Evolutionary conservation across 1,140 invertebrate species (phyloP).

Genomic region (Aphidius gifuensis): DNA sequence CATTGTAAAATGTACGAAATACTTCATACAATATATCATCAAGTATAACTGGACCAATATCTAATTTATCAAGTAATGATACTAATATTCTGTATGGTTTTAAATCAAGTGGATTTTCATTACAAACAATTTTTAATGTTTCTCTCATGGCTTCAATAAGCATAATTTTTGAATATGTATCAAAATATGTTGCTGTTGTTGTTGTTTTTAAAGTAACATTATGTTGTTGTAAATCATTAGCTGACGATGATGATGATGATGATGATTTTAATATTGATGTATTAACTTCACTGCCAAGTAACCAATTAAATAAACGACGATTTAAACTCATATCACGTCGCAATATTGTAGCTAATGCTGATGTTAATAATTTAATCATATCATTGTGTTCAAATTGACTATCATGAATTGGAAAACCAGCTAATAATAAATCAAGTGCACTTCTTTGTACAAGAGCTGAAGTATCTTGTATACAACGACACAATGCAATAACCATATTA

Average conservation of each 20-base stretch:
- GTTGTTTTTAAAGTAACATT: too few relatives aligned
- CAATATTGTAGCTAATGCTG: conserved; percentile 79
- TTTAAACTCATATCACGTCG: conserved; percentile 91
- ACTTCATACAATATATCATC: conserved; percentile 85
- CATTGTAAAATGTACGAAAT: conserved; percentile 64
- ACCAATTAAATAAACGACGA: conserved; percentile 79
- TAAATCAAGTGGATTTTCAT: conserved; percentile 64
- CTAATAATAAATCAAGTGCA: conserved; percentile 78
- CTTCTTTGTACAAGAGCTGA: conserved; percentile 84
- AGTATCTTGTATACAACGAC: conserved; percentile 74
- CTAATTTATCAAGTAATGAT: conserved; percentile 84
- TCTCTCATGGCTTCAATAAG: conserved; percentile 65
- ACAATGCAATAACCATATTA: conserved; percentile 75
- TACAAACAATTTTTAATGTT: conserved; percentile 60
- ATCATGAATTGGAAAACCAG: conserved; percentile 85
- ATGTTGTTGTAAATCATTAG: too few relatives aligned
- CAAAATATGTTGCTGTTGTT: conserved; percentile 65
- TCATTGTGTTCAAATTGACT: conserved; percentile 72
- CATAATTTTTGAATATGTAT: conserved; percentile 69
- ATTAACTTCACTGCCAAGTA: conserved; percentile 71
- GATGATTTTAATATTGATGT: conserved; percentile 52
- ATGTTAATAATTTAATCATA: conserved; percentile 74
- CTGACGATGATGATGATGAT: too few relatives aligned
- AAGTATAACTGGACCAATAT: conserved; percentile 81
- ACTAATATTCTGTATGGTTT: conserved; percentile 83